Evolutionary conservation across 1,140 invertebrate species (phyloP).

Genomic region (Brevipalpus yothersi): DNA sequence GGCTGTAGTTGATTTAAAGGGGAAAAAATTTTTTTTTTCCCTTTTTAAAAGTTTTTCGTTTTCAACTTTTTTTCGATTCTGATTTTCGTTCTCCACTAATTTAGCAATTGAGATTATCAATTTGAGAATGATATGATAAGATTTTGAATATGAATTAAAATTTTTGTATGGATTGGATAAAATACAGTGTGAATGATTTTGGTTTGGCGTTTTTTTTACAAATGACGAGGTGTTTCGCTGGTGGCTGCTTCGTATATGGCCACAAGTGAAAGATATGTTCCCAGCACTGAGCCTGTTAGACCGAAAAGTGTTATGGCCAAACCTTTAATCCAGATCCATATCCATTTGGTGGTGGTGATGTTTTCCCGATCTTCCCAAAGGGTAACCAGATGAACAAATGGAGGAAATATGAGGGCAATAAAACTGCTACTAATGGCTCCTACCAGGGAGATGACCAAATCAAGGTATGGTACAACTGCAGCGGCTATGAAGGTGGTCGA

Average conservation of each 20-base stretch:
- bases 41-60: too few relatives aligned
- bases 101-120: too few relatives aligned
- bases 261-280: slow-evolving; percentile 30
- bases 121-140: too few relatives aligned
- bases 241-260: neutral
- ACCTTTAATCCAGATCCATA: slow-evolving; percentile 29
- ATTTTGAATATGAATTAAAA: too few relatives aligned
- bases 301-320: slow-evolving; percentile 42
- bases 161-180: too few relatives aligned
- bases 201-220: too few relatives aligned
- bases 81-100: too few relatives aligned
- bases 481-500: slow-evolving; percentile 46
- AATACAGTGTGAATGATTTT: too few relatives aligned
- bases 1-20: too few relatives aligned
- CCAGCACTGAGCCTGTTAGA: slow-evolving; percentile 44
- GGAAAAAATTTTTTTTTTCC: too few relatives aligned
- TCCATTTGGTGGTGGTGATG: slow-evolving; percentile 1
- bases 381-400: slow-evolving; percentile 39
- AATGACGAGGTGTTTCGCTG: too few relatives aligned
- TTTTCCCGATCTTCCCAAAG: neutral
- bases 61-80: too few relatives aligned
- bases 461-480: slow-evolving; percentile 38
- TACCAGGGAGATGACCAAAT: slow-evolving; percentile 63
- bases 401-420: slow-evolving; percentile 67
- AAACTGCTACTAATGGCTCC: slow-evolving; percentile 68